Percentiles rank a stretch among this genome's conserved stretches.
Conservation (phyloP, 2,888 invertebrate genomes). For the Crematogaster levior region DNA sequence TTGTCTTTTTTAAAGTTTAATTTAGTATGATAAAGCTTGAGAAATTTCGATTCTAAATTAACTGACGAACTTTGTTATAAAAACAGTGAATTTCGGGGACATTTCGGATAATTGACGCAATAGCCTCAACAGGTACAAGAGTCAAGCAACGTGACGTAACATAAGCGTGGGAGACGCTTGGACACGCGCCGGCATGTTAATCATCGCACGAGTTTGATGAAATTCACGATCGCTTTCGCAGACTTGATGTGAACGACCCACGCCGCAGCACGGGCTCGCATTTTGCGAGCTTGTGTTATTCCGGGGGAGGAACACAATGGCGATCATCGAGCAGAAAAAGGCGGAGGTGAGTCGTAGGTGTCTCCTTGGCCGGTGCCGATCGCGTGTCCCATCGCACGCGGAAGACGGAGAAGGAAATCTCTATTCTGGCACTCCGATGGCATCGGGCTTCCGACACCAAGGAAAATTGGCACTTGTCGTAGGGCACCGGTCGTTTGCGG, state of each 20-base stretch:
- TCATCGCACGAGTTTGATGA: constrained; percentile 66
- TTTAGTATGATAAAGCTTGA: background rate
- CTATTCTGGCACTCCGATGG: constrained; percentile 25
- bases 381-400: constrained; percentile 43
- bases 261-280: constrained; percentile 13
- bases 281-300: constrained; percentile 12
- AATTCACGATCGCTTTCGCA: constrained; percentile 65
- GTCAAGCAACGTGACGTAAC: constrained; percentile 55
- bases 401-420: constrained; percentile 48
- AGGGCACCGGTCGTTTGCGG: constrained; percentile 71
- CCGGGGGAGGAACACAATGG: constrained; percentile 36
- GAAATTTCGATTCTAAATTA: background rate
- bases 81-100: background rate
- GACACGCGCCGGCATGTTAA: constrained; percentile 64
- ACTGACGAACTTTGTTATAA: background rate
- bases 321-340: constrained; percentile 28
- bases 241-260: constrained; percentile 48
- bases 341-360: constrained; percentile 32
- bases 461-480: constrained; percentile 77
- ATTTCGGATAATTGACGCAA: background rate
- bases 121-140: constrained; percentile 14
- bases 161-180: constrained; percentile 58
- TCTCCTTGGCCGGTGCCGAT: constrained; percentile 14
- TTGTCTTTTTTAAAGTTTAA: background rate
- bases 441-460: constrained; percentile 29